Conservation (phyloP, 2,797 vertebrate species). For the Silurus aristotelis region DNA sequence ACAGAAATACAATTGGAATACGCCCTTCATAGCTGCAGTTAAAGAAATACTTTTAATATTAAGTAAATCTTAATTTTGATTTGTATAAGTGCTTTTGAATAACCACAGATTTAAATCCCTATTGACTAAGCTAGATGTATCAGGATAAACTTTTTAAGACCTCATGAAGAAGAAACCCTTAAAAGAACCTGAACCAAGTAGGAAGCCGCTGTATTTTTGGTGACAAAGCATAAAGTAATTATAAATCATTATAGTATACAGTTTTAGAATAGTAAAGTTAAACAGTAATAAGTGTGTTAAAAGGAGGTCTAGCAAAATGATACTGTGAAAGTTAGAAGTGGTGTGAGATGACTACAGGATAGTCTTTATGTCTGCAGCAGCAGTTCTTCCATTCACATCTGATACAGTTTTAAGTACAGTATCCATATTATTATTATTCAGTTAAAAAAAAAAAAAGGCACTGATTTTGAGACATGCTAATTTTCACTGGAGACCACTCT, state of each 20-base stretch:
- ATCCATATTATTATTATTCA: not conserved
- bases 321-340: not conserved
- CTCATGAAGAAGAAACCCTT: not conserved
- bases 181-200: not conserved
- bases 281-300: not conserved
- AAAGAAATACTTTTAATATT: not conserved
- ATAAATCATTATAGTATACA: not conserved
- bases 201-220: not conserved
- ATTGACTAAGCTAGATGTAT: not conserved
- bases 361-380: not conserved
- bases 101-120: not conserved
- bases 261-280: not conserved
- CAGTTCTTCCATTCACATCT: not conserved
- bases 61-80: not conserved
- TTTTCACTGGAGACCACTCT: not conserved
- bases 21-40: conserved; percentile 5
- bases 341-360: not conserved
- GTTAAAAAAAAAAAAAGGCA: not conserved
- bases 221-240: not conserved
- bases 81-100: not conserved
- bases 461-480: not conserved
- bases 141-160: not conserved
- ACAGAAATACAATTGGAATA: conserved; percentile 16
- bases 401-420: not conserved
- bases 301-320: not conserved